phyloP scores from a whole-genome alignment of 1,140 invertebrate genomes.

The Apolygus lucorum region DNA sequence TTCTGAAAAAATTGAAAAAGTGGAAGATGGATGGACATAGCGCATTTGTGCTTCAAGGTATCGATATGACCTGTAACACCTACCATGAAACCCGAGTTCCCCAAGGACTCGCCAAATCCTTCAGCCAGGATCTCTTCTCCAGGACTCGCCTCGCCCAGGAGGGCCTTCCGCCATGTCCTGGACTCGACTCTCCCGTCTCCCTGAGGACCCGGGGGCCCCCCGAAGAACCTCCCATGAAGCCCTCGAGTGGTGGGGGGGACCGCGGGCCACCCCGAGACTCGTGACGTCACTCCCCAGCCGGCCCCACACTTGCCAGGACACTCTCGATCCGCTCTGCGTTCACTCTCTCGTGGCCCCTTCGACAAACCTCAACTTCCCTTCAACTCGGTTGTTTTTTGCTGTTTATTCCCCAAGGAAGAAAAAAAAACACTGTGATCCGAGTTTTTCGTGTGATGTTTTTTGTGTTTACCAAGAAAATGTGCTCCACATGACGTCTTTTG shows the following conservation, averaged over 20 bases:
- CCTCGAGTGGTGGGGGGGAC: not conserved
- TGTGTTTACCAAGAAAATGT: not conserved
- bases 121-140: no score
- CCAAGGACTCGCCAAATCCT: no score
- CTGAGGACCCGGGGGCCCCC: no score
- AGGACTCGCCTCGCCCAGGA: no score
- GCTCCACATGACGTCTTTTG: not conserved
- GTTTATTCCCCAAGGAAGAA: not conserved
- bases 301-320: constrained; percentile 1
- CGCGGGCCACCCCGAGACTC: not conserved
- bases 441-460: not conserved
- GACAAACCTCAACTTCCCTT: not conserved
- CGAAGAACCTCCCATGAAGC: constrained; percentile 3
- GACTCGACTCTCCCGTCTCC: no score
- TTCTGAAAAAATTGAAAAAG: no score
- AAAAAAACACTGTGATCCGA: no score
- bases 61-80: no score
- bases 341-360: not conserved
- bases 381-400: not conserved
- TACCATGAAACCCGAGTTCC: no score
- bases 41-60: no score
- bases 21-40: no score
- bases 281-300: constrained; percentile 9
- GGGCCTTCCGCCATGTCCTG: no score
- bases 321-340: not conserved